Evolutionary conservation across 1,140 invertebrate genomes (phyloP), one percentile per base, ranked within the genome.

Genomic region (Rhyacophila brunnea): DNA sequence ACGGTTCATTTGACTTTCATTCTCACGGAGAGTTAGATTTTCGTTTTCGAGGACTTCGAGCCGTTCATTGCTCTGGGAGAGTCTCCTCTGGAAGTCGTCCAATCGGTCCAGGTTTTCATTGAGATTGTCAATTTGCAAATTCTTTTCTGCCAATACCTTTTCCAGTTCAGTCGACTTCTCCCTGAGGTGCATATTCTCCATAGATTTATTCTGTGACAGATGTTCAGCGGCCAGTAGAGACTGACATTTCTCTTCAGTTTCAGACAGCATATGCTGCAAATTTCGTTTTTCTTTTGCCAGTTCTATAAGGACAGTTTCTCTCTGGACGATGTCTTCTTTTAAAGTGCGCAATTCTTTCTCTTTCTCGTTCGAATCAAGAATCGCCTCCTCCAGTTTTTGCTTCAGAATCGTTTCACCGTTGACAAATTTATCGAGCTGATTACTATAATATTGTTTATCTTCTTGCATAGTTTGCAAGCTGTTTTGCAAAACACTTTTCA

Each of bases 291-390:
- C 82, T 66, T 75, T 78, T 6, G 79, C 77, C n/a, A 85, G 69
- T 65, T 83, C 80, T 42, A 80, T 68, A 15, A 84, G 75, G 71
- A 86, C 83, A 28, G 81, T 81, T 69, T 87, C 83, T 57, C 82
- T 81, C 19, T 79, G 68, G 17, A 79, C 68, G 36, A 84, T 80
- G 60, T 84, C 83, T 55, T 80, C 75, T 69, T 80, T 81, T 6
- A 83, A 73, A 46, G 81, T 69, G 51, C 83, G 69, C 7, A 85
- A 65, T 62, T 87, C 81, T 40, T 81, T 80, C 2, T 77, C 76
- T 55, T 77, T 81, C 32, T 84, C 75, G 44, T 74, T 80, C 6
- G 83, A 65, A 43, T 80, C 69, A 59, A 80, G 75, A 34, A 83
- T 81, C 9, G 83, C 69, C 65, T 84, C 78, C 10, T 76, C 68